phyloP scores from a whole-genome alignment of 2,888 invertebrate genomes.

The Drosophila maculinotata region DNA sequence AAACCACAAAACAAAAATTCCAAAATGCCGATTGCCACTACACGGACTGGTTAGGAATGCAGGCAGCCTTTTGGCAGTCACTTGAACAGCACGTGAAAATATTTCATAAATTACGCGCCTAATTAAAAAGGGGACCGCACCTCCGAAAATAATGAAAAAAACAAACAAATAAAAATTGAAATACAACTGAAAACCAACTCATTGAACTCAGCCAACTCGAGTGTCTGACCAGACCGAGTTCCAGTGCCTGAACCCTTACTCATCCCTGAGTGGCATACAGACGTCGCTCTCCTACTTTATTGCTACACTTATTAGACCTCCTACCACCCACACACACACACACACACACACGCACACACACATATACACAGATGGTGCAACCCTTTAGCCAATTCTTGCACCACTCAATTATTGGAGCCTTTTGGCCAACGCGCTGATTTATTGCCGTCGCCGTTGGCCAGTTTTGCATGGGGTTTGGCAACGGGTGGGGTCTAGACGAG shows the following conservation, averaged over 20 bases:
- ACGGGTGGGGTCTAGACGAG: slow-evolving; percentile 54
- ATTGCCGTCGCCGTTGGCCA: slow-evolving; percentile 60
- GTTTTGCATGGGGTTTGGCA: slow-evolving; percentile 25
- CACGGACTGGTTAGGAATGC: slow-evolving; percentile 52
- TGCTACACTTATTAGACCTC: slow-evolving; percentile 66
- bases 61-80: slow-evolving; percentile 69
- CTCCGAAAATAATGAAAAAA: background rate
- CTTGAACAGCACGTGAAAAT: slow-evolving; percentile 72
- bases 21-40: slow-evolving; percentile 56
- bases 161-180: slow-evolving; percentile 4
- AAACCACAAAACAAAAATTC: too few relatives aligned
- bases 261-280: slow-evolving; percentile 31
- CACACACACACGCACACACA: background rate
- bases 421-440: slow-evolving; percentile 62
- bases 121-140: slow-evolving; percentile 65
- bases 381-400: slow-evolving; percentile 41
- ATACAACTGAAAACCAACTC: slow-evolving; percentile 48
- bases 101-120: slow-evolving; percentile 78
- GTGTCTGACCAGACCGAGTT: slow-evolving; percentile 70
- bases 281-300: slow-evolving; percentile 59
- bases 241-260: slow-evolving; percentile 4
- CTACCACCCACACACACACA: background rate
- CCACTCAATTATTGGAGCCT: slow-evolving; percentile 77
- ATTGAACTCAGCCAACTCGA: slow-evolving; percentile 67
- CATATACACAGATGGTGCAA: slow-evolving; percentile 3